Evolutionary conservation across 2,113 vertebrate genomes (phyloP), one percentile per base, ranked within the genome.

Genomic region (Mormyrus iriodes): DNA sequence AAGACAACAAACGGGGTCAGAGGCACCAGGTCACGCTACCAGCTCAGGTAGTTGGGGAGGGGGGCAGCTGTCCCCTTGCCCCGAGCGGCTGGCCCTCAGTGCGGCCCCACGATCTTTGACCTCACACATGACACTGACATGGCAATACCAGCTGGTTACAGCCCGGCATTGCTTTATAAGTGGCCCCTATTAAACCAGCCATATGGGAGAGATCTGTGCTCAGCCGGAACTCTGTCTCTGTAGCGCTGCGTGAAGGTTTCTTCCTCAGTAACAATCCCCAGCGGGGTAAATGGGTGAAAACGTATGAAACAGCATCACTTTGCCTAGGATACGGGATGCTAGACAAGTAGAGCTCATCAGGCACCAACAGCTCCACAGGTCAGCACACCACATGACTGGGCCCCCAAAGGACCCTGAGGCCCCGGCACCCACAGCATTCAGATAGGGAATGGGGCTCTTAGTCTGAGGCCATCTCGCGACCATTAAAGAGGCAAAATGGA

Each of bases 1-100:
- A 76, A 35, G 55, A 76, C 61, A 84, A 91, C 87, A 91, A 90
- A 88, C 84, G 51, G 49, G 27, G 90, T 88, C 88, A 90, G 86
- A 91, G 89, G 31, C 79, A 65, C 90, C 79, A 89, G 90, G 61
- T 21, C 44, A 31, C n/a, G 2, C 24, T 27, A 15, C 9, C 44
- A 27, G 46, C 21, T 46, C 24, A 44, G 79, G n/a, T 8, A 1
- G 61, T 27, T 4, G n/a, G 46, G 42, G 35, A 10, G 53, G 52
- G 10, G 44, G 44, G 31, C 27, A 5, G 24, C 39, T 51, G n/a
- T 9, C 65, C 5, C 69, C 65, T n/a, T 19, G 58, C 55, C 21
- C 24, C n/a, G 52, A 79, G 73, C 27, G n/a, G 27, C 61, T 69
- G 27, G 27, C 61, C 61, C 27, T 69, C n/a, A 69, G 61, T 69